Percentiles rank a stretch among this genome's conserved stretches.
Conservation (phyloP, 2,113 vertebrate species). For the Myrmecophaga tridactyla region DNA sequence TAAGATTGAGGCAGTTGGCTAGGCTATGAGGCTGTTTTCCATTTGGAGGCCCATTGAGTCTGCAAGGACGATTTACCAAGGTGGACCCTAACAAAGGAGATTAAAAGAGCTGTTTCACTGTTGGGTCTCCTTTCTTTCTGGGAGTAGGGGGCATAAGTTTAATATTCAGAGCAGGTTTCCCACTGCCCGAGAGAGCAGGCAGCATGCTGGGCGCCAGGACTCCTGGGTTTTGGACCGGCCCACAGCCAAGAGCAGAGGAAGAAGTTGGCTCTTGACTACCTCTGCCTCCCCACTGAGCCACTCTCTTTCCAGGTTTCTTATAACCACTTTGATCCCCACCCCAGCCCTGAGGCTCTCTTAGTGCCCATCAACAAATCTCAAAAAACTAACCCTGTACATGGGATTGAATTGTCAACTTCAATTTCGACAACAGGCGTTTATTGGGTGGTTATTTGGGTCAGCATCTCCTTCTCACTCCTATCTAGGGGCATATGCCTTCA, state of each 20-base stretch:
- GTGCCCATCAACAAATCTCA: neutral
- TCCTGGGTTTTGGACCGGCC: neutral
- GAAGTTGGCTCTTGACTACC: neutral
- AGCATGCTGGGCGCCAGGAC: neutral
- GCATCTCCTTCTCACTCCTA: neutral
- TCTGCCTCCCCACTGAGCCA: neutral
- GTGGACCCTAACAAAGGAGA: neutral
- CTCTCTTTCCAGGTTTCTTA: neutral
- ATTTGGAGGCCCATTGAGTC: neutral
- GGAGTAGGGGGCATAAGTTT: neutral
- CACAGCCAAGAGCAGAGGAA: neutral
- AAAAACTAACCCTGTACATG: neutral
- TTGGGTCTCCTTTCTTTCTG: neutral
- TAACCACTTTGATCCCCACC: neutral
- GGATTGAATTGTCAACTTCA: neutral
- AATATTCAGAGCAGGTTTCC: constrained; percentile 29
- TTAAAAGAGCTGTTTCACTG: neutral
- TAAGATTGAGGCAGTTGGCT: neutral
- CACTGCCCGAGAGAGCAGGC: neutral
- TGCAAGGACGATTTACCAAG: neutral
- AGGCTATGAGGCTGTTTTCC: neutral
- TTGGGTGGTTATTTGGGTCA: neutral
- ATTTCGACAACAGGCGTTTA: neutral
- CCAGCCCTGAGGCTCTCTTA: neutral
- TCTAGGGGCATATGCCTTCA: neutral